Base-by-base conservation (phyloP, 1,140 invertebrate genomes). In the Venturia canescens region DNA sequence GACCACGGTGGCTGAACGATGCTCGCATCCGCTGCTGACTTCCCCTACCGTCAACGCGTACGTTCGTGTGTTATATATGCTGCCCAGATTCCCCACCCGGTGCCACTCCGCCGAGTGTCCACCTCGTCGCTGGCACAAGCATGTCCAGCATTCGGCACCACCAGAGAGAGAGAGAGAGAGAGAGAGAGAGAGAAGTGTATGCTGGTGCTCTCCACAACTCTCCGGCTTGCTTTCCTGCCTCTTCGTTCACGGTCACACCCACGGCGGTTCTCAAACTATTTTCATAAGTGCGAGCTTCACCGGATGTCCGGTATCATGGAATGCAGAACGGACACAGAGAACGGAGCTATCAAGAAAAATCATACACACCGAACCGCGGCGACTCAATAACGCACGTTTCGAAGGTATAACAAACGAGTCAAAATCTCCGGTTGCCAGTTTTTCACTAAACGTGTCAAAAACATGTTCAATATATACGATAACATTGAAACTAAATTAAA, bases 201-300 rank as follows among this genome's bases (percentile, higher is more conserved):
- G 88, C 86, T 88, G 88, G 87, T 89, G 87, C 74, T 76, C 74
- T 76, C 74, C 88, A 89, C 86, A 90, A 89, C 87, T 88, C 87
- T 89, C 74, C 44, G 87, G 86, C 88, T 90, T 90, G 88, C 88
- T 88, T 89, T 88, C 83, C 86, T 90, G 88, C 88, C 87, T 90
- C 86, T 88, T 90, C 89, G 89, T 90, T 91, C 89, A 90, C 90
- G 90, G 90, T 90, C 89, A 90, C 89, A 90, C 89, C 87, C 88
- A 89, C 88, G 88, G 88, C 83, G 88, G 78, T 81, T 63, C 89
- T 90, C 90, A 89, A 71, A 44, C 72, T 9, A 34, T 79, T 79
- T 57, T 21, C 15, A 23, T 57, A 63, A 21, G 1, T n/a, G n/a
- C n/a, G 15, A 29, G 71, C 31, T 63, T 83, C 71, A 60, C 67